Evolutionary conservation across 1,140 invertebrate genomes (phyloP), one percentile per base, ranked within the genome.

Genomic region (Lamellibrachia luymesi): DNA sequence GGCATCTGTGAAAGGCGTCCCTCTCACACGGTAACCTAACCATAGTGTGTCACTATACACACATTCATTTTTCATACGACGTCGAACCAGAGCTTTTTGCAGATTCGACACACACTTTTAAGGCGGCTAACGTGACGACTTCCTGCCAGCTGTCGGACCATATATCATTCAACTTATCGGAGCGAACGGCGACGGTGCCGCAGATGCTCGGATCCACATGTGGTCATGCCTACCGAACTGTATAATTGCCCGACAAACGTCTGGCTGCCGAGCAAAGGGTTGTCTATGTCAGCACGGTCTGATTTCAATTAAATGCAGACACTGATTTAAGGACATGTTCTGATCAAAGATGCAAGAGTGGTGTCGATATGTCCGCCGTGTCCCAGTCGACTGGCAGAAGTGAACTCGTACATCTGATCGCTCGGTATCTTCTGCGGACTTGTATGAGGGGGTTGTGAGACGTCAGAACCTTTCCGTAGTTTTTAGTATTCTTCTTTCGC

Each of bases 241-340:
- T 80, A 80, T 80, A 80, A 80, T 80, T 80, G 64, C 64, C 64
- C 64, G 64, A 80, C 64, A 80, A 80, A 80, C 64, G 64, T 80
- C 25, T 22, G 7, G 8, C 64, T 80, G 17, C 64, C 64, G 64
- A 80, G 64, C 64, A 80, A 80, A 80, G 64, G 6, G 64, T 80
- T 22, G 64, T 8, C 17, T 2, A 22, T 22, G 64, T 8, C 64
- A 22, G 64, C 13, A 80, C 64, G 13, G 64, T 80, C 64, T 80
- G 64, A 80, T 80, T 80, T 80, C 64, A 80, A 80, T 80, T 80
- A 80, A 80, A 80, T 10, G 25, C 64, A 80, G 64, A 80, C 64
- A 22, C 64, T 80, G 64, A 80, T 22, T 80, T 80, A 80, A 80
- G 4, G 64, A 80, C 64, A 17, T 22, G 13, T 4, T 80, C 17